Conservation (phyloP, 2,888 invertebrate genomes). For the Epicampocera succincta region DNA sequence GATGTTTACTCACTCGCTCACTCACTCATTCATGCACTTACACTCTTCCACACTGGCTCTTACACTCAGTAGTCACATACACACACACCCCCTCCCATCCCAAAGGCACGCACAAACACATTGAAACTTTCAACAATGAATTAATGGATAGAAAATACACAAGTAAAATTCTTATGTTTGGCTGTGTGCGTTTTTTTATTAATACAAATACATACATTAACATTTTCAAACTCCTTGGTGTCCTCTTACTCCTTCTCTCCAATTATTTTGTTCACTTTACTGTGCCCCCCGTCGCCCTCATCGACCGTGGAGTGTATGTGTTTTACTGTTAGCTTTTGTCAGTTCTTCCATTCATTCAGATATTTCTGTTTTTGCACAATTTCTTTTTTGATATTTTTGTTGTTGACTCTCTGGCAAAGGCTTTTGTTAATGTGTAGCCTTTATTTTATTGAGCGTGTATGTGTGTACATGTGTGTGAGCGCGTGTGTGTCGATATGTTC, state of each 20-base stretch:
- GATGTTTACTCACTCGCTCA: constrained; percentile 31
- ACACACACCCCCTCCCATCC: too few relatives aligned
- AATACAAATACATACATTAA: constrained; percentile 30
- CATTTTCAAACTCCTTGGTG: constrained; percentile 43
- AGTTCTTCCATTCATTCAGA: constrained; percentile 2
- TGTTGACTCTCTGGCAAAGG: constrained; percentile 25
- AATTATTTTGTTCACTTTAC: background rate
- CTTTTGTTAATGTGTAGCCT: constrained; percentile 18
- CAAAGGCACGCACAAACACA: background rate
- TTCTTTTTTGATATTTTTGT: constrained; percentile 32
- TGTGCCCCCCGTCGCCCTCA: background rate
- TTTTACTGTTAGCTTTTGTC: constrained; percentile 28
- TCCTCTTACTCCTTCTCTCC: constrained; percentile 34
- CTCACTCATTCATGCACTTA: constrained; percentile 1
- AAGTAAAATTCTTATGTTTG: constrained; percentile 9
- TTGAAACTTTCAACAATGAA: background rate
- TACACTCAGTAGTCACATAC: background rate
- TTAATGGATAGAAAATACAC: background rate
- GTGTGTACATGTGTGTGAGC: background rate
- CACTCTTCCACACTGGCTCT: background rate
- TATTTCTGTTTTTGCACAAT: constrained; percentile 9
- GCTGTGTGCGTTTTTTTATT: background rate
- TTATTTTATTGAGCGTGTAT: constrained; percentile 10
- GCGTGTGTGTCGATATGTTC: background rate
- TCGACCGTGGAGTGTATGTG: background rate